Evolutionary conservation across 2,888 invertebrate genomes (phyloP).

Genomic region (Athalia circularis): DNA sequence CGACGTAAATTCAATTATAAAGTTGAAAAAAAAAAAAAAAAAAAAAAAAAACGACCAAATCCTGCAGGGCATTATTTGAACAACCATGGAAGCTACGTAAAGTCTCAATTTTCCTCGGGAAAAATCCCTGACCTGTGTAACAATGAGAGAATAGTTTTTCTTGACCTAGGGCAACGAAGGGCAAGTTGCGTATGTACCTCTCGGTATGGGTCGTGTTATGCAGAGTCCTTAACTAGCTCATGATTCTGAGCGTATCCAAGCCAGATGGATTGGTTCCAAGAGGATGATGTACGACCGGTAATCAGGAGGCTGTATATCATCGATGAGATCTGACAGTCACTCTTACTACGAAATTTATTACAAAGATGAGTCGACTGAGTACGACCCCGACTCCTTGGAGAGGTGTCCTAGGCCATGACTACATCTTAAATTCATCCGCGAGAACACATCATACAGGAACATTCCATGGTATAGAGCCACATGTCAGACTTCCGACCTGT

Average conservation of each 20-base stretch:
- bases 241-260: constrained; percentile 42
- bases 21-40: no score
- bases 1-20: no score
- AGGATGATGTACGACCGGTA: constrained; percentile 42
- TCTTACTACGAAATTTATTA: constrained; percentile 47
- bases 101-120: not conserved
- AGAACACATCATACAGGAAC: not conserved
- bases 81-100: not conserved
- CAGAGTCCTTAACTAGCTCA: constrained; percentile 41
- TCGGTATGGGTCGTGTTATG: constrained; percentile 4
- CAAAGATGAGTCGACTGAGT: constrained; percentile 44
- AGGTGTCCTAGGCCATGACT: constrained; percentile 43
- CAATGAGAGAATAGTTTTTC: not conserved
- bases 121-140: constrained; percentile 14
- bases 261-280: constrained; percentile 45
- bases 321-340: constrained; percentile 48
- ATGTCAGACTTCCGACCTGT: not conserved
- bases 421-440: constrained; percentile 13
- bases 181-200: constrained; percentile 20
- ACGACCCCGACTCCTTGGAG: constrained; percentile 13
- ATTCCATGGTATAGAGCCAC: not conserved
- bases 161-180: constrained; percentile 38
- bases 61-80: no score
- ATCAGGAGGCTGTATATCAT: constrained; percentile 44
- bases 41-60: no score